Evolutionary conservation across 2,113 vertebrate species (phyloP), one percentile per base, ranked within the genome.

Genomic region (Menura novaehollandiae): DNA sequence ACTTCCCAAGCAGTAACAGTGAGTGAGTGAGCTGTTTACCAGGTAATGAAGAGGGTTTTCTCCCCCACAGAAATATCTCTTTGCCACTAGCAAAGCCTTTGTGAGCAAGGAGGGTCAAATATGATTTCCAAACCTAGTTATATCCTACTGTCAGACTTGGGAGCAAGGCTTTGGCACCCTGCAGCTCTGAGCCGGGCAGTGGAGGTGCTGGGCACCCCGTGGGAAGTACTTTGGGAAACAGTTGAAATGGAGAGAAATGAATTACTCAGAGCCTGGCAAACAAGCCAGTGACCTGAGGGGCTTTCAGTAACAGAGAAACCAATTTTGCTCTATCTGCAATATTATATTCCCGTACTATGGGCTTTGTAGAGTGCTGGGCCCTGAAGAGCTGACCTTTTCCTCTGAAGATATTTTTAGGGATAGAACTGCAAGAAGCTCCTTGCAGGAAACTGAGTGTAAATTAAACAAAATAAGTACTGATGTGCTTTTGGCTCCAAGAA

Each of bases 361-460:
- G 63, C 49, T 93, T 89, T 72, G 75, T 85, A 33, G 89, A 95
- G 67, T 79, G 32, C 84, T 64, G 89, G 87, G 41, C 87, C 59
- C 74, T 59, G 74, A 83, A 59, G 94, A 93, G 9, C 75, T 96
- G 94, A 96, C 94, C 95, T 97, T 96, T 96, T 69, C 66, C 67
- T 88, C 33, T 0, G 2, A 24, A 72, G 13, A 3, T 60, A 49
- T 82, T 93, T 93, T 51, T 43, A 52, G 53, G 47, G 33, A n/a
- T 60, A 72, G 91, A 95, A 75, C 60, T 33, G 35, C 23, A 67
- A 76, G 74, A 79, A 62, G 53, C 41, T 68, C 67, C 5, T 33
- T n/a, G 64, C 44, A 37, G 76, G 22, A 89, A 30, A 46, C 17
- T 1, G 43, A 89, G 35, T 0, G 2, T 68, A 91, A 90, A 94